A percentile compares a stretch with the other conserved stretches of the same genome.
Evolutionary conservation across 1,140 invertebrate species (phyloP).

Genomic region (Yoshiicerus persimilis): DNA sequence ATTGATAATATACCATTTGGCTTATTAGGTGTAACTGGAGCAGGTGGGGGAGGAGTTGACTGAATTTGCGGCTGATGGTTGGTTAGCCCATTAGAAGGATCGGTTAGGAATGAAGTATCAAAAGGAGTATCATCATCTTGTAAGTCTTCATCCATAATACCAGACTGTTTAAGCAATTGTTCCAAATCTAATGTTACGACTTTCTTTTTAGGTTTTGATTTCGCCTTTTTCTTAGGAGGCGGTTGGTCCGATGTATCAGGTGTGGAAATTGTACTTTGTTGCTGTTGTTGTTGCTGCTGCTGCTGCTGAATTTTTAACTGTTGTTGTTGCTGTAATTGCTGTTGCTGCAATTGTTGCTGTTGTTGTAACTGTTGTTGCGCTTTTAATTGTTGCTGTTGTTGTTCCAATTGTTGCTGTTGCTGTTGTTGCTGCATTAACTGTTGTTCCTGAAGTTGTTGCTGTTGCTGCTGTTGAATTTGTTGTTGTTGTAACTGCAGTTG

Average conservation of each 20-base stretch:
- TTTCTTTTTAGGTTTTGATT: constrained; percentile 38
- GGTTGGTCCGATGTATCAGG: background rate
- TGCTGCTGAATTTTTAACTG: background rate
- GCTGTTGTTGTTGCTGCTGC: background rate
- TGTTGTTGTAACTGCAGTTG: constrained; percentile 28
- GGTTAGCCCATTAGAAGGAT: background rate
- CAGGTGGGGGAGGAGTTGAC: background rate
- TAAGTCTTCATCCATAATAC: constrained; percentile 47
- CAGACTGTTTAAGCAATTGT: constrained; percentile 44
- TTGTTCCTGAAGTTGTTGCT: background rate
- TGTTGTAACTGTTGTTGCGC: background rate
- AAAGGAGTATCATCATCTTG: constrained; percentile 38
- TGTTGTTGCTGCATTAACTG: background rate
- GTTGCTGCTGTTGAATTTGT: constrained; percentile 5
- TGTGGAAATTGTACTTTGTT: background rate
- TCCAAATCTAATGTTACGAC: constrained; percentile 45
- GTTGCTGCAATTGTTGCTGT: background rate
- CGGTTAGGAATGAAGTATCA: background rate
- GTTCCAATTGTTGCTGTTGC: background rate
- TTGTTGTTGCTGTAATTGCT: background rate
- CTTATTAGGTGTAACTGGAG: background rate
- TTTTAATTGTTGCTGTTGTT: constrained; percentile 10
- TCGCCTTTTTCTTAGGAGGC: constrained; percentile 37
- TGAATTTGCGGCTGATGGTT: background rate
- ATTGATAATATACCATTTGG: constrained; percentile 14